phyloP scores from a whole-genome alignment of 2,113 vertebrate genomes.

The Ageneiosus marmoratus region DNA sequence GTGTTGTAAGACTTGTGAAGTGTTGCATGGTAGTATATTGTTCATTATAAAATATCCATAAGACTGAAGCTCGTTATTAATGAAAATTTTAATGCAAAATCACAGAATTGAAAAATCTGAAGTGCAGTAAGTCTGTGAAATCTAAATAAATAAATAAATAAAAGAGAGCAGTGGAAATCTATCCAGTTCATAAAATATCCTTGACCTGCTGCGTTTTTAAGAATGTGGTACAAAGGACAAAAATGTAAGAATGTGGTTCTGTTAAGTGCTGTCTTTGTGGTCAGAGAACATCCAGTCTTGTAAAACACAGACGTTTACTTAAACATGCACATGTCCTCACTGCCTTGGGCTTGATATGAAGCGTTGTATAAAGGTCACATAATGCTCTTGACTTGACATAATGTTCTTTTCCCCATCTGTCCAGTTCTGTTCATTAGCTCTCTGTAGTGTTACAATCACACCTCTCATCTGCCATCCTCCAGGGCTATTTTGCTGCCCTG shows the following conservation, averaged over 20 bases:
- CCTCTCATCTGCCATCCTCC: conserved; percentile 11
- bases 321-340: neutral
- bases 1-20: too few relatives aligned
- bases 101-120: too few relatives aligned
- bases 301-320: neutral
- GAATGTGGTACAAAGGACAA: neutral
- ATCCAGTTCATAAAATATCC: too few relatives aligned
- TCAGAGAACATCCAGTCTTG: neutral
- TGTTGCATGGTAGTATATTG: too few relatives aligned
- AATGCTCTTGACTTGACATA: neutral
- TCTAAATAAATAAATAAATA: too few relatives aligned
- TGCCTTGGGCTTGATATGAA: conserved; percentile 8
- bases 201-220: neutral
- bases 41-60: too few relatives aligned
- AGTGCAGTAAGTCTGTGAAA: too few relatives aligned
- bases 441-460: conserved; percentile 13
- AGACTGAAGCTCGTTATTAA: too few relatives aligned
- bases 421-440: conserved; percentile 19
- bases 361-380: conserved; percentile 12
- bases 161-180: too few relatives aligned
- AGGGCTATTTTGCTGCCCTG: conserved; percentile 30
- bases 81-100: too few relatives aligned
- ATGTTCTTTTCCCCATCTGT: conserved; percentile 2
- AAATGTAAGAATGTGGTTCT: neutral
- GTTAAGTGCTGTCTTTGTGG: neutral